Base-by-base conservation (phyloP, 2,888 invertebrate genomes). In the Acrocera orbiculus region DNA sequence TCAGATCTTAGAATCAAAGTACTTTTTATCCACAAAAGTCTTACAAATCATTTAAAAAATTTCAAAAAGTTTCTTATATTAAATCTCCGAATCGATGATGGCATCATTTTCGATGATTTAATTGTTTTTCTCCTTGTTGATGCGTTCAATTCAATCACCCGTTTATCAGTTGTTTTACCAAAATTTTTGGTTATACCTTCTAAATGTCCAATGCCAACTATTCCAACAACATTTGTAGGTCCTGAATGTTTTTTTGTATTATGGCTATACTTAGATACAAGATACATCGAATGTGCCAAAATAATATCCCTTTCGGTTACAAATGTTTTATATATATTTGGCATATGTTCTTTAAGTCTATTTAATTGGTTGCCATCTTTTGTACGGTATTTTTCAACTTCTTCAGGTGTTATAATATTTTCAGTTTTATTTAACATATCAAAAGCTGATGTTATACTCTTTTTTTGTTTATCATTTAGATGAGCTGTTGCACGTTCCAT, bases 191-290 rank as follows among this genome's bases (percentile, higher is more conserved):
- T 25, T 30, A 46, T 43, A 6, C 93, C 93, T 15, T 77, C 69
- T 19, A 80, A 74, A 56, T 95, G 95, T 0, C 93, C 93, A 37
- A 93, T 83, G 4, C 93, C 93, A 9, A 95, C 92, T 9, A 95
- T 81, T 15, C 86, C 92, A 6, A 95, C 93, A 20, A 90, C 74
- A 44, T 76, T 67, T 19, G 69, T 61, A 16, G 73, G 69, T 15
- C 38, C 31, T 15, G 34, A 31, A 4, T n/a, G n/a, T 11, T 24
- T 27, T 4, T 34, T 25, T 7, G 34, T 40, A 11, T 32, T 35
- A 13, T 33, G 26, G 11, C 38, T 23, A 27, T 37, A 40, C 30
- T 46, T 42, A 35, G 71, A 67, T 14, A 75, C 73, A 32, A 73
- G 53, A 51, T 82, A 79, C 30, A 92, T 62, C 2, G 83, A 80